Conservation (phyloP, 1,140 invertebrate species). For the Eumaeus atala region DNA sequence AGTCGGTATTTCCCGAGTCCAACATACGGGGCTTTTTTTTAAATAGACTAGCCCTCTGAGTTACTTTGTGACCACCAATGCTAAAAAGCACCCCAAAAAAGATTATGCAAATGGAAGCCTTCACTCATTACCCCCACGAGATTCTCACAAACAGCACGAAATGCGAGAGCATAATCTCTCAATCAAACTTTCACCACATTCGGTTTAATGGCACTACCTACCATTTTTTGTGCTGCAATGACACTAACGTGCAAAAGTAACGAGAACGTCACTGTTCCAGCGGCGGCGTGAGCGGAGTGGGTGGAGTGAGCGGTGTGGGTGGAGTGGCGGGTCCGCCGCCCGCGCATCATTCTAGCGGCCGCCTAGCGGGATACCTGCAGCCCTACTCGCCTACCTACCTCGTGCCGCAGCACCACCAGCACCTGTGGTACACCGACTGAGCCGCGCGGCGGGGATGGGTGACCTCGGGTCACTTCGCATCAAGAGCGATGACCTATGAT, state of each 20-base stretch:
- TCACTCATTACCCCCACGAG: no score
- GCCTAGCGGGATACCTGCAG: slow-evolving; percentile 65
- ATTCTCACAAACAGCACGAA: no score
- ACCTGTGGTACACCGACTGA: slow-evolving; percentile 73
- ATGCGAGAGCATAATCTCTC: no score
- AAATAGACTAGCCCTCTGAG: neutral
- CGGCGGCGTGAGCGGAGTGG: slow-evolving; percentile 36
- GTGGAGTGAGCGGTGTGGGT: slow-evolving; percentile 34
- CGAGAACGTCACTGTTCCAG: slow-evolving; percentile 21
- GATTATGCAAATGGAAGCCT: no score
- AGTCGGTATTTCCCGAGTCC: no score
- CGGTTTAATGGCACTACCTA: no score
- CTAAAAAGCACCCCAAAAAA: no score
- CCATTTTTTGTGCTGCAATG: no score
- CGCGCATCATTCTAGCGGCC: slow-evolving; percentile 60
- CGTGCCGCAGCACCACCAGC: slow-evolving; percentile 60
- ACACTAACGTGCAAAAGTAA: no score
- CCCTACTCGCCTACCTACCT: slow-evolving; percentile 68
- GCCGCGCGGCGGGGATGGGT: slow-evolving; percentile 13
- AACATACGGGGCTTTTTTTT: no score
- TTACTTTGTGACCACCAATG: no score
- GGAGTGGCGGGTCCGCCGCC: slow-evolving; percentile 53
- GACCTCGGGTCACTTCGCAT: neutral
- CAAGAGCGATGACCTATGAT: neutral
- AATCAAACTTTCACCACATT: no score